These are phyloP conservation scores for Nerophis ophidion DNA, from an alignment of 2,113 vertebrate genomes.

Conservation along the genomic window DNA sequence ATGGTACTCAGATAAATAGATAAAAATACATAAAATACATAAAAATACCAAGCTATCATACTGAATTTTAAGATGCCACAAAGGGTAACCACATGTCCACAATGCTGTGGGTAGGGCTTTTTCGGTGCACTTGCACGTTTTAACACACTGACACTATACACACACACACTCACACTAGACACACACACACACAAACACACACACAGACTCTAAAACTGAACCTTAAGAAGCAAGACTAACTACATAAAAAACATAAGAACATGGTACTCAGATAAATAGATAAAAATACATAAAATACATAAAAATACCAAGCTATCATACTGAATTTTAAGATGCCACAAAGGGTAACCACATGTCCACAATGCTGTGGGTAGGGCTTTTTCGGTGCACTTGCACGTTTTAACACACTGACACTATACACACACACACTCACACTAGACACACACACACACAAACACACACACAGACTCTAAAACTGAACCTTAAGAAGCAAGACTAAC, in stretches of 20 bases:
- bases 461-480: neutral
- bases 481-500: constrained; percentile 11
- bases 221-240: constrained; percentile 11
- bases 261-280: too few species aligned
- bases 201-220: neutral
- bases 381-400: constrained; percentile 1
- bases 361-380: neutral
- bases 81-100: too few species aligned
- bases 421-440: neutral
- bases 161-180: neutral
- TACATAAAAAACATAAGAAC: too few species aligned
- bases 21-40: too few species aligned
- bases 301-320: too few species aligned
- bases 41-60: too few species aligned
- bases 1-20: too few species aligned
- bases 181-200: neutral
- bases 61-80: too few species aligned
- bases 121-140: constrained; percentile 1
- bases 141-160: neutral
- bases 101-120: neutral
- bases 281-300: too few species aligned
- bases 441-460: neutral
- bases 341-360: too few species aligned
- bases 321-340: too few species aligned
- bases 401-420: neutral